Evolutionary conservation across 35 echinoderm and acorn worm genomes (phyloP).

Genomic region (Lytechinus variegatus): DNA sequence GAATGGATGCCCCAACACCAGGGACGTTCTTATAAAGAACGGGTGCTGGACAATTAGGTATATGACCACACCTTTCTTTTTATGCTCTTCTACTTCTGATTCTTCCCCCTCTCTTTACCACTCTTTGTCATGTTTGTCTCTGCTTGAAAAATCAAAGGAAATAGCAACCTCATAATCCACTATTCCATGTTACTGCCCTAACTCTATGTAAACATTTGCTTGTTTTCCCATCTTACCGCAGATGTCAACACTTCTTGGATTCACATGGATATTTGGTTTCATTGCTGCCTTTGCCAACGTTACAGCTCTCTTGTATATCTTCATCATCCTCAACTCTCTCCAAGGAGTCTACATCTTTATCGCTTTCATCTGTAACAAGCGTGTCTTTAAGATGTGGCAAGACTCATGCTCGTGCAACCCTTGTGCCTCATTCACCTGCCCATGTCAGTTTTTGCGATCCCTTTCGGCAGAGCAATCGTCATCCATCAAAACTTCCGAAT

Average conservation of each 20-base stretch:
- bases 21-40: too few relatives aligned
- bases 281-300: slow-evolving; percentile 43
- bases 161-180: too few relatives aligned
- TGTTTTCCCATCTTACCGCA: neutral
- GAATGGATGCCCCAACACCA: too few relatives aligned
- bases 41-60: too few relatives aligned
- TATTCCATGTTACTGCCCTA: too few relatives aligned
- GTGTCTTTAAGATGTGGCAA: slow-evolving; percentile 63
- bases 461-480: neutral
- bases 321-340: slow-evolving; percentile 76
- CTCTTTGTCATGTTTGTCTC: too few relatives aligned
- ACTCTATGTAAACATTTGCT: too few relatives aligned
- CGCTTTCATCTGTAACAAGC: slow-evolving; percentile 69
- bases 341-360: slow-evolving; percentile 78
- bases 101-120: too few relatives aligned
- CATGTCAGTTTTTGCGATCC: neutral
- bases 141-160: too few relatives aligned
- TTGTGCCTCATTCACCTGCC: neutral
- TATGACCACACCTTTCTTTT: too few relatives aligned
- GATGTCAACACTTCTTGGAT: slow-evolving; percentile 76
- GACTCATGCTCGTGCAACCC: neutral
- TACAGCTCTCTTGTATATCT: slow-evolving; percentile 55
- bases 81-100: too few relatives aligned
- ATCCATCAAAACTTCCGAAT: neutral
- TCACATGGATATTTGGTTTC: slow-evolving; percentile 76